Evolutionary conservation across 2,113 vertebrate genomes (phyloP).

Genomic region (Zosterops lateralis): DNA sequence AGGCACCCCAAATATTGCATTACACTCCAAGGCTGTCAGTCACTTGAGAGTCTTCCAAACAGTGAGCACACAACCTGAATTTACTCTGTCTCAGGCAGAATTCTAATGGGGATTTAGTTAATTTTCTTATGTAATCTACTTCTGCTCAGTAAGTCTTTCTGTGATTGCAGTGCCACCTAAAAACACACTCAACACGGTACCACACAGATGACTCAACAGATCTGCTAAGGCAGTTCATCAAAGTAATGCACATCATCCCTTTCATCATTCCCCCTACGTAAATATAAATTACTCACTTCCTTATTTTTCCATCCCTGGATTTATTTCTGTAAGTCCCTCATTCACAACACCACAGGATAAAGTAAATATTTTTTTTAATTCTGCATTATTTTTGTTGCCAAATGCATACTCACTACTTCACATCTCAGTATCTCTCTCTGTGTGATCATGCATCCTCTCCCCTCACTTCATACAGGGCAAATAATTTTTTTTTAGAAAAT

Average conservation of each 20-base stretch:
- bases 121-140: background rate
- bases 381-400: background rate
- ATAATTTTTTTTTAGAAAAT: background rate
- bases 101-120: background rate
- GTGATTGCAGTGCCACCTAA: background rate
- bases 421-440: background rate
- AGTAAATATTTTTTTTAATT: background rate
- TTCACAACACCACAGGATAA: background rate
- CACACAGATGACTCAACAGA: slow-evolving; percentile 3
- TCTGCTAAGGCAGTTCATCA: background rate
- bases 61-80: background rate
- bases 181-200: background rate
- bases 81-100: background rate
- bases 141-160: background rate
- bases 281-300: background rate
- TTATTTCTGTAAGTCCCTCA: background rate
- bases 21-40: rapidly evolving
- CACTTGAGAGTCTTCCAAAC: background rate
- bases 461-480: background rate
- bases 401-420: background rate
- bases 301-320: background rate
- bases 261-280: background rate
- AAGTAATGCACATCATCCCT: background rate
- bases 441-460: background rate
- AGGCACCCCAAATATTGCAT: background rate